phyloP scores from a whole-genome alignment of 2,113 vertebrate genomes.

The Paraplagusia blochii region DNA sequence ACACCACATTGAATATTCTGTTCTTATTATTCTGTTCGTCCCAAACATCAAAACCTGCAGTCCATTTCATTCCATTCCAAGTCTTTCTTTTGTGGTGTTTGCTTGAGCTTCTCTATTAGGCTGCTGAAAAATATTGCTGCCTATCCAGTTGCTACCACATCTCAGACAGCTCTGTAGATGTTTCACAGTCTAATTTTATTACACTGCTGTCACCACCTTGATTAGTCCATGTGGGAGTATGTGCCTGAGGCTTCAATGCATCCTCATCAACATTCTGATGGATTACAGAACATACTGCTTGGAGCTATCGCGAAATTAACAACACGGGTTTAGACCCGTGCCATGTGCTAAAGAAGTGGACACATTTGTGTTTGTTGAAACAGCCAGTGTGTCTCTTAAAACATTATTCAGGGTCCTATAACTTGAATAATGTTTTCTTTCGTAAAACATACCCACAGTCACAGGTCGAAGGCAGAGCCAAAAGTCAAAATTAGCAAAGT shows the following conservation, averaged over 20 bases:
- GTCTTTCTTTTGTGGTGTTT: background rate
- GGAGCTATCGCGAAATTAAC: background rate
- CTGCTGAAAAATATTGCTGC: too few species aligned
- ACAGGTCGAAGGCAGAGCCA: too few species aligned
- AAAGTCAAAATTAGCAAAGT: too few species aligned
- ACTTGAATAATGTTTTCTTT: too few species aligned
- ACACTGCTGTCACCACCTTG: background rate
- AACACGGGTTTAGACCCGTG: background rate
- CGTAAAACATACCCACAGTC: too few species aligned
- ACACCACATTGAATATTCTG: too few species aligned
- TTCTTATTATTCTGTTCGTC: too few species aligned
- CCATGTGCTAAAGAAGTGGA: background rate
- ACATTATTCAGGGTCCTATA: too few species aligned
- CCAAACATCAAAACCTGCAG: too few species aligned
- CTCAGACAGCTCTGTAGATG: background rate
- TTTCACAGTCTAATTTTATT: background rate
- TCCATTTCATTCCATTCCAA: too few species aligned
- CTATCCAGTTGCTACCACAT: background rate
- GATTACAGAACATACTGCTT: background rate
- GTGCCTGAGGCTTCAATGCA: conserved; percentile 12
- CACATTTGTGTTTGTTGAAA: background rate
- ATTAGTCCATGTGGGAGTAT: conserved; percentile 9
- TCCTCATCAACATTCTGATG: background rate
- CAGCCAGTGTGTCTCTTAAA: too few species aligned
- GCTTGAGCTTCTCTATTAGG: background rate